Percentiles rank a stretch among this genome's conserved stretches.
phyloP scores from a whole-genome alignment of 1,140 invertebrate species.

The Chlorops oryzae region DNA sequence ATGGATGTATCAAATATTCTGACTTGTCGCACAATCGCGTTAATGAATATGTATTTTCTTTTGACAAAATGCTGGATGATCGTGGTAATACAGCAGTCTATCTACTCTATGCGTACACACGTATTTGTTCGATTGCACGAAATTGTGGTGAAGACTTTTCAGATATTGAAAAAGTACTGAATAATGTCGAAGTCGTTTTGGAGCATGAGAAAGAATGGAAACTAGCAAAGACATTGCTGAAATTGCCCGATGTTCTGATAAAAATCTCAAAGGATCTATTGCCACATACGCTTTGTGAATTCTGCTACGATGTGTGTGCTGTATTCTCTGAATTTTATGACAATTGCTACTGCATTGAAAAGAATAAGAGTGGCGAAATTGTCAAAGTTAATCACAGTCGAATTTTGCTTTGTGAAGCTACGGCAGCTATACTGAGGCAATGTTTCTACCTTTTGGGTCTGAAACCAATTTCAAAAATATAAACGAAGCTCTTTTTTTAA shows the following conservation, averaged over 20 bases:
- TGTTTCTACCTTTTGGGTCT: conserved; percentile 89
- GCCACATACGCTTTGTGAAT: conserved; percentile 90
- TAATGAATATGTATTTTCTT: conserved; percentile 97
- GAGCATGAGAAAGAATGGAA: conserved; percentile 93
- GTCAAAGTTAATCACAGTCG: conserved; percentile 79
- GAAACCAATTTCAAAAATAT: conserved; percentile 90
- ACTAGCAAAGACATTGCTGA: conserved; percentile 78
- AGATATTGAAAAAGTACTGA: conserved; percentile 52
- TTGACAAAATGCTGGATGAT: conserved; percentile 99
- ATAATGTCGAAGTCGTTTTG: conserved; percentile 57
- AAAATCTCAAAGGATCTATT: conserved; percentile 79
- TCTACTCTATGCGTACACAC: conserved; percentile 88
- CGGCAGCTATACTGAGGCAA: conserved; percentile 78
- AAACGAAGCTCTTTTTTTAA: no score
- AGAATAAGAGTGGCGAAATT: conserved; percentile 70
- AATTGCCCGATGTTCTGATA: conserved; percentile 83
- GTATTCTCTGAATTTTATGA: conserved; percentile 97
- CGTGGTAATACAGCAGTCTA: conserved; percentile 99
- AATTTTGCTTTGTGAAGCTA: conserved; percentile 87
- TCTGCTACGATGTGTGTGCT: conserved; percentile 89
- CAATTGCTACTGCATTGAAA: conserved; percentile 95
- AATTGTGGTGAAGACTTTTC: conserved; percentile 63
- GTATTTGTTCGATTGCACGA: conserved; percentile 87
- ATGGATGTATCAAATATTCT: conserved; percentile 98
- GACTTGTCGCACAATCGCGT: conserved; percentile 91